Evolutionary conservation across 1,140 invertebrate genomes (phyloP).

Genomic region (Nephotettix cincticeps): DNA sequence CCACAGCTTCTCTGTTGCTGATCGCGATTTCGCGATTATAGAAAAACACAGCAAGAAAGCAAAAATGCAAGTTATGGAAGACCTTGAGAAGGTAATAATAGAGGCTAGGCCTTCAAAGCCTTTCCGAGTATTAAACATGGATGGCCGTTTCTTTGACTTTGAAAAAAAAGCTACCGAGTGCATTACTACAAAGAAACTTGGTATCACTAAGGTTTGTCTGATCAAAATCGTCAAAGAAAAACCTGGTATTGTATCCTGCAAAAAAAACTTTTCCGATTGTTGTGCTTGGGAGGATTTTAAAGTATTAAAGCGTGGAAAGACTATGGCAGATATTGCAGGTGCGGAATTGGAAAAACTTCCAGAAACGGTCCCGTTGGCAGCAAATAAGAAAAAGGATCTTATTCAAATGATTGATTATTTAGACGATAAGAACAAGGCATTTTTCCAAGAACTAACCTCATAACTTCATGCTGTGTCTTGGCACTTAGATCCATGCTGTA

Average conservation of each 20-base stretch:
- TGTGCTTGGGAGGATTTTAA: not conserved
- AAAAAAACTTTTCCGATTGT: not conserved
- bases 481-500: not conserved
- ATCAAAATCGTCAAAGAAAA: not conserved
- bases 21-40: constrained; percentile 32
- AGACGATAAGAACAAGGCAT: not conserved
- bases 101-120: constrained; percentile 23
- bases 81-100: constrained; percentile 27
- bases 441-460: not conserved
- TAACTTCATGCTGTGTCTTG: not conserved
- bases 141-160: constrained; percentile 1
- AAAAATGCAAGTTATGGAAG: constrained; percentile 26
- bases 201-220: not conserved
- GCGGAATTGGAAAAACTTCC: constrained; percentile 8
- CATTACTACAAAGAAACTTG: constrained; percentile 4
- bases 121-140: constrained; percentile 11
- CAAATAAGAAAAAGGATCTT: constrained; percentile 10
- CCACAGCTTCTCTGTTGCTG: constrained; percentile 31
- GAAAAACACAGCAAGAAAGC: constrained; percentile 18
- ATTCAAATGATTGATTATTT: not conserved
- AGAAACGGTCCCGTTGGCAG: not conserved
- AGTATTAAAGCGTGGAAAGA: not conserved
- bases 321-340: not conserved
- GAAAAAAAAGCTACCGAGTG: not conserved
- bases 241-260: not conserved